Conservation (phyloP, 2,888 invertebrate genomes). For the Metallyticus violacea region DNA sequence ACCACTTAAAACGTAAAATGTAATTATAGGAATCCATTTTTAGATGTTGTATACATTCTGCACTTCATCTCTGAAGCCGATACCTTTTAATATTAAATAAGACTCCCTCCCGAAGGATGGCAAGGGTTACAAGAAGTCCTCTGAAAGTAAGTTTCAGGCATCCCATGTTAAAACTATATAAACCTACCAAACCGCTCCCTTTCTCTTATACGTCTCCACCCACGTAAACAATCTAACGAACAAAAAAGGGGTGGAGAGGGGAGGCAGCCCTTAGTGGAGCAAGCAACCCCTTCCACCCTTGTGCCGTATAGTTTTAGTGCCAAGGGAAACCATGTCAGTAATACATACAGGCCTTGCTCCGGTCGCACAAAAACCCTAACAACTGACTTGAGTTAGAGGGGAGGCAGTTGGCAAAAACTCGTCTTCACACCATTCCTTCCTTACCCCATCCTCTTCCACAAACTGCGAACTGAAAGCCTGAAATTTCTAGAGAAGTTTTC, state of each 20-base stretch:
- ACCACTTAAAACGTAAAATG: no score
- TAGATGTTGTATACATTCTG: background rate
- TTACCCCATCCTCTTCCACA: background rate
- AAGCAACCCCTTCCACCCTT: background rate
- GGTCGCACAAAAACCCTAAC: conserved; percentile 6
- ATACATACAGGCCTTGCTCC: background rate
- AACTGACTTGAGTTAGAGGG: conserved; percentile 17
- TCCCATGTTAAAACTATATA: conserved; percentile 16
- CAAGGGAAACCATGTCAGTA: conserved; percentile 19
- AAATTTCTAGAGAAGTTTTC: conserved; percentile 13
- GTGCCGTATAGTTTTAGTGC: conserved; percentile 11
- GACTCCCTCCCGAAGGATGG: background rate
- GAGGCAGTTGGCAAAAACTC: conserved; percentile 5
- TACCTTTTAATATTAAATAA: background rate
- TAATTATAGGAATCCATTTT: background rate
- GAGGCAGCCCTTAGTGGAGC: no score
- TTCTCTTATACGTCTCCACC: background rate
- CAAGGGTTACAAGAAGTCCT: background rate
- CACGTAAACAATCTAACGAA: conserved; percentile 17
- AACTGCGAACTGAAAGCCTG: background rate
- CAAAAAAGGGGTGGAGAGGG: background rate
- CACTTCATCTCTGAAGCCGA: background rate
- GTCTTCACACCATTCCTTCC: conserved; percentile 1
- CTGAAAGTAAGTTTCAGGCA: background rate
- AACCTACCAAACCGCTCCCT: conserved; percentile 7